These are phyloP conservation scores for Lapara coniferarum DNA, from an alignment of 2,888 invertebrate genomes.

Conservation along the genomic window DNA sequence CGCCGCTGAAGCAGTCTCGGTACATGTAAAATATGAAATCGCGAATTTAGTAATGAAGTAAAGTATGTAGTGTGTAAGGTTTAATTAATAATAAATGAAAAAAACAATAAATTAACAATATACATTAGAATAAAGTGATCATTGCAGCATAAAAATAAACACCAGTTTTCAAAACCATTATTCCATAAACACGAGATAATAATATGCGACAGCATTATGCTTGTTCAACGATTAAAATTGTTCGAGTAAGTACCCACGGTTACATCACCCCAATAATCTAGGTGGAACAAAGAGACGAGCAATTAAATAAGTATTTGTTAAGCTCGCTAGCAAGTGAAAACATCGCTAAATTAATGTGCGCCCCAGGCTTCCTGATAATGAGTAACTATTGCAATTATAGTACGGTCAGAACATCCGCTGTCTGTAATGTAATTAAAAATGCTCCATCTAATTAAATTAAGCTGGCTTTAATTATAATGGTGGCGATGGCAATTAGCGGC, in stretches of 20 bases:
- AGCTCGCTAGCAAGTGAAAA: slow-evolving; percentile 71
- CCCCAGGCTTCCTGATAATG: slow-evolving; percentile 77
- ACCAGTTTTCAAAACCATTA: slow-evolving; percentile 37
- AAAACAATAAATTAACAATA: too few relatives aligned
- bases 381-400: slow-evolving; percentile 78
- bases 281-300: slow-evolving; percentile 73
- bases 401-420: slow-evolving; percentile 65
- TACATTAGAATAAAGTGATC: too few relatives aligned
- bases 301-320: slow-evolving; percentile 80
- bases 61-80: too few relatives aligned
- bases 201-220: slow-evolving; percentile 32
- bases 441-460: slow-evolving; percentile 28
- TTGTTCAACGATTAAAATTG: slow-evolving; percentile 73
- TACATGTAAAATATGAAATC: too few relatives aligned
- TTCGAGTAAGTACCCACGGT: slow-evolving; percentile 60
- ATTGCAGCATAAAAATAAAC: background rate
- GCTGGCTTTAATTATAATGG: slow-evolving; percentile 27
- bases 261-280: slow-evolving; percentile 70
- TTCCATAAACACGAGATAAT: slow-evolving; percentile 44
- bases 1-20: too few relatives aligned
- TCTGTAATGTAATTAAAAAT: slow-evolving; percentile 39
- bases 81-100: too few relatives aligned
- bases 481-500: slow-evolving; percentile 14
- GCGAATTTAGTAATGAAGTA: too few relatives aligned
- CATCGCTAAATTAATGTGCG: slow-evolving; percentile 72